Base-by-base conservation (phyloP, 2,888 invertebrate genomes). In the Pammene fasciana region DNA sequence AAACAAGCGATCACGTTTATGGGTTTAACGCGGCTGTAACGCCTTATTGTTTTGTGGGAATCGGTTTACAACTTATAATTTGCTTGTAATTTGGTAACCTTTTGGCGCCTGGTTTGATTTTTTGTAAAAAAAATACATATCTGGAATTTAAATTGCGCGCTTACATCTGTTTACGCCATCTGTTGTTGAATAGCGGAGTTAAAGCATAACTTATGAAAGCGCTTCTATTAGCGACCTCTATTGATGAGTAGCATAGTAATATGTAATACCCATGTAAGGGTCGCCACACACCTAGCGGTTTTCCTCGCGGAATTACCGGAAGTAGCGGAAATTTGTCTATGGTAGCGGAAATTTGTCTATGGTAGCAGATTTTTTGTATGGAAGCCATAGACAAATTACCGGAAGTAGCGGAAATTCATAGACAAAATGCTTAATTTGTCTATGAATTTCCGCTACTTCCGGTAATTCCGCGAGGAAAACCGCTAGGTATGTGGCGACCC, bases 171-270 rank as follows among this genome's bases (percentile, higher is more conserved):
- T 10, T 9, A 41, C 18, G 60, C 41, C 67, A 67, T 61, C 67
- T 67, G 14, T 55, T 13, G 55, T 38, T 48, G 5, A 56, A 34
- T 67, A 67, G 67, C 13, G 16, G n/a, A 46, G 2, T 34, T 5
- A 56, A 43, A 18, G 18, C n/a, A 6, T n/a, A 5, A 34, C 2
- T 14, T 6, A 5, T n/a, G 46, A 18, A 56, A 5, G 16, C 0
- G 8, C 10, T 4, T 5, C 54, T 60, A 34, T 8, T 55, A 56
- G 54, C 60, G 76, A 67, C 78, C 78, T 76, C 81, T 80, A 71
- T 61, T 71, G 67, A 11, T 6, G 67, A 77, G 67, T 78, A 78
- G 78, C n/a, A 10, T 0, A 54, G 60, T 7, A 26, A 68, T 45
- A 41, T 75, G 73, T 70, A 26, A 4, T 26, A 4, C n/a, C n/a